Evolutionary conservation across 2,888 invertebrate genomes (phyloP), one percentile per base, ranked within the genome.

Genomic region (Euplexia lucipara): DNA sequence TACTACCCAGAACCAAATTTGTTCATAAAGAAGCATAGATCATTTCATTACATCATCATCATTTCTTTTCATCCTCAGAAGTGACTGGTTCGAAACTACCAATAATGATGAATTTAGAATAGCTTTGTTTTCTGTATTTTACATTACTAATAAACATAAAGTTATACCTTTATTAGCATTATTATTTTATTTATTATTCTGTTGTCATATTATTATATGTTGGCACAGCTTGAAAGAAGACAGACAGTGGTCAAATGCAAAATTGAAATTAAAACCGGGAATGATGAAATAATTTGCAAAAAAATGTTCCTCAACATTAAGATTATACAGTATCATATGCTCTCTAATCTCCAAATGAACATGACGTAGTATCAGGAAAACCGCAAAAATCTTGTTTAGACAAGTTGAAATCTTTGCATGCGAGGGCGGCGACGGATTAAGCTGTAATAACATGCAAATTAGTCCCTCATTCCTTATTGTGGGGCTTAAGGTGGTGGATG

Each of bases 401-500:
- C 85, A 83, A 83, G 81, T 73, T 44, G 64, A 74, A 87, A 81
- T 82, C 86, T 81, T 83, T 82, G 72, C 80, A 82, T 82, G 83
- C 85, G 80, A 78, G 84, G 83, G 81, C 79, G 80, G 83, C 75
- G 79, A 76, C 65, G 85, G 90, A 90, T 90, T 91, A 91, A 88
- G 86, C 86, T 70, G 83, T 91, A 91, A 91, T 91, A 91, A 90
- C 89, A 92, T 92, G 92, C 86, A 92, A 92, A 91, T 91, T 88
- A 90, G 89, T 86, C 88, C 85, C 85, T 84, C 85, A 86, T 84
- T 87, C 83, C 83, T 83, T 83, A 64, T 39, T 54, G 68, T 70
- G 12, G 39, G 82, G 83, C 53, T 53, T 48, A 81, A 84, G 62
- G 47, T 48, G 83, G 16, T 56, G 60, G 80, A 71, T 73, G 58